Percentiles rank a stretch among this genome's conserved stretches.
Evolutionary conservation across 1,140 invertebrate genomes (phyloP).

Genomic region (Antheraea mylitta): DNA sequence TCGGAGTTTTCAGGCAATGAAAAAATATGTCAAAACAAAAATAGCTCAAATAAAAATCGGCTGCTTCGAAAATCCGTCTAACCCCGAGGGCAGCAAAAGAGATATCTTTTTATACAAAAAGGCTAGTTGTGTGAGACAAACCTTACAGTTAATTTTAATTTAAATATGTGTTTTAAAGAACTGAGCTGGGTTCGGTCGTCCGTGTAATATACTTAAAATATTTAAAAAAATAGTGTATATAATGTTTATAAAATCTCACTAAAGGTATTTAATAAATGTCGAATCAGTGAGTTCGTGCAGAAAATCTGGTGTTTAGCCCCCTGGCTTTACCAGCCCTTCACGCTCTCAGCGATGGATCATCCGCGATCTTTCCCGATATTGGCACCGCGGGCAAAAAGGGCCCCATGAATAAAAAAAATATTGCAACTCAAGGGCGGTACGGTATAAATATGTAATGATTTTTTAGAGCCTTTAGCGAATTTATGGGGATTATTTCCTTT

Average conservation of each 20-base stretch:
- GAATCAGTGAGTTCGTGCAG: constrained; percentile 55
- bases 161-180: too few species aligned
- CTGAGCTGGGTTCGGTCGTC: too few species aligned
- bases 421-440: constrained; percentile 45
- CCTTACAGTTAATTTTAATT: too few species aligned
- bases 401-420: constrained; percentile 68
- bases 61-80: too few species aligned
- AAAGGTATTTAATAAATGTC: constrained; percentile 50
- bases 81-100: too few species aligned
- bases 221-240: too few species aligned
- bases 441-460: constrained; percentile 60
- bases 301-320: constrained; percentile 44
- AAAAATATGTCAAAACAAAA: too few species aligned
- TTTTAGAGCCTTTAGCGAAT: constrained; percentile 24
- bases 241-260: constrained; percentile 1
- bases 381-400: constrained; percentile 55
- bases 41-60: too few species aligned
- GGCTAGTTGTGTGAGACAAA: too few species aligned
- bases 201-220: too few species aligned
- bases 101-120: too few species aligned
- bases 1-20: too few species aligned
- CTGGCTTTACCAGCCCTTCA: constrained; percentile 31
- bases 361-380: constrained; percentile 64
- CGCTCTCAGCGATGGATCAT: constrained; percentile 51
- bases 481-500: constrained; percentile 9